These are phyloP conservation scores for Xiphophorus hellerii DNA, from an alignment of 2,113 vertebrate genomes.

Conservation along the genomic window DNA sequence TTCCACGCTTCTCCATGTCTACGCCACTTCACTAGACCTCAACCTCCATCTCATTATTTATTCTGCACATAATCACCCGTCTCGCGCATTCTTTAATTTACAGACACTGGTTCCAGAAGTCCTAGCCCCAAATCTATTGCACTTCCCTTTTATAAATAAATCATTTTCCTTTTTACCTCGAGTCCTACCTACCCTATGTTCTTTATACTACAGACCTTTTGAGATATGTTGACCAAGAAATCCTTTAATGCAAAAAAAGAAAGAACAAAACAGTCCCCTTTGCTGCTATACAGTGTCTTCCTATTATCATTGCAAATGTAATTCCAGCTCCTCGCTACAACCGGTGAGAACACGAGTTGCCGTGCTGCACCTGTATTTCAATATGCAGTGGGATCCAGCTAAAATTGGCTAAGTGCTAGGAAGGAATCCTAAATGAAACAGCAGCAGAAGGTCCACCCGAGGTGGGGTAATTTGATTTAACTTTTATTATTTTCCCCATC, in stretches of 20 bases:
- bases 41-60: no score
- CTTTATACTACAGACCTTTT: neutral
- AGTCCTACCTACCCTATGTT: no score
- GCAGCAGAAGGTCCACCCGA: slow-evolving; percentile 55
- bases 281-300: neutral
- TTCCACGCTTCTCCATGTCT: no score
- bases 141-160: no score
- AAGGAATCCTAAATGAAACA: slow-evolving; percentile 59
- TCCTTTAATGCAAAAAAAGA: neutral
- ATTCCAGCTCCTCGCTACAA: slow-evolving; percentile 5
- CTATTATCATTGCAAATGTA: slow-evolving; percentile 2
- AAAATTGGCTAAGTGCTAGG: slow-evolving; percentile 43
- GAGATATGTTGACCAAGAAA: slow-evolving; percentile 12
- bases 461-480: slow-evolving; percentile 76
- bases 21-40: no score
- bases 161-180: no score
- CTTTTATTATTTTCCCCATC: slow-evolving; percentile 75
- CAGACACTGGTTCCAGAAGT: no score
- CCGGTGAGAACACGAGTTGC: slow-evolving; percentile 5
- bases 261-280: neutral
- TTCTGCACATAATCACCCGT: no score
- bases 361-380: slow-evolving; percentile 36
- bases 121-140: no score
- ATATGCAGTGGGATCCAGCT: slow-evolving; percentile 36
- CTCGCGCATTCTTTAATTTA: no score